Evolutionary conservation across 2,113 vertebrate genomes (phyloP).

Genomic region (Archilochus colubris): DNA sequence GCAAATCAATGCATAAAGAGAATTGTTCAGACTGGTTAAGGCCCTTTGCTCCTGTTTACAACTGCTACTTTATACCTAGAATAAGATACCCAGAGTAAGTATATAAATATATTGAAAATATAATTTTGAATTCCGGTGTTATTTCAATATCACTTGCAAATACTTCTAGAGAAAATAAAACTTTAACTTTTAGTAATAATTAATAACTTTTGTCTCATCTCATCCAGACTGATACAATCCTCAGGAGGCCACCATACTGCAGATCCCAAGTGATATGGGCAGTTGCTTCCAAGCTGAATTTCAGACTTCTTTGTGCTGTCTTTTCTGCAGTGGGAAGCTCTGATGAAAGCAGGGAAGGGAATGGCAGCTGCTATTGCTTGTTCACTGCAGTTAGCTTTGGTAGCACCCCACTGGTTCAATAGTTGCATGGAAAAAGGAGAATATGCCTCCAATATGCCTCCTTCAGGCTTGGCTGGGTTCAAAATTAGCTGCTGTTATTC

Average conservation of each 20-base stretch:
- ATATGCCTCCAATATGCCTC: slow-evolving; percentile 12
- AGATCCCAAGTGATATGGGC: not conserved
- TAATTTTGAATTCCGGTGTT: not conserved
- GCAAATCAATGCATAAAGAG: not conserved
- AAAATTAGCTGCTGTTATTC: slow-evolving; percentile 22
- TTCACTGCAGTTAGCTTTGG: slow-evolving; percentile 1
- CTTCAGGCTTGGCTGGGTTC: slow-evolving; percentile 11
- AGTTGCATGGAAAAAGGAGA: not conserved
- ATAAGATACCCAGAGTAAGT: too few species aligned
- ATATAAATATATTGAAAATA: too few species aligned
- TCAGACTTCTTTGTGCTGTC: not conserved
- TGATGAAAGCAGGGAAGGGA: not conserved
- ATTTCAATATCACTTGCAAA: not conserved
- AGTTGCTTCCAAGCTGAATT: not conserved
- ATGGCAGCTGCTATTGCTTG: slow-evolving; percentile 7
- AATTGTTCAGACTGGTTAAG: not conserved
- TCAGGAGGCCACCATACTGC: not conserved
- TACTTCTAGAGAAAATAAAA: not conserved
- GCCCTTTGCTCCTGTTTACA: not conserved
- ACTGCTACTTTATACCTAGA: not conserved
- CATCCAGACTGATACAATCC: not conserved
- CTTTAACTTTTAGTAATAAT: not conserved
- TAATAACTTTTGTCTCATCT: not conserved
- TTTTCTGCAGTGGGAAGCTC: not conserved
- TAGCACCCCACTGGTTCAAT: not conserved